A percentile compares a stretch with the other conserved stretches of the same genome.
Conservation (phyloP, 1,140 invertebrate genomes). For the Trinorchestia longiramus region DNA sequence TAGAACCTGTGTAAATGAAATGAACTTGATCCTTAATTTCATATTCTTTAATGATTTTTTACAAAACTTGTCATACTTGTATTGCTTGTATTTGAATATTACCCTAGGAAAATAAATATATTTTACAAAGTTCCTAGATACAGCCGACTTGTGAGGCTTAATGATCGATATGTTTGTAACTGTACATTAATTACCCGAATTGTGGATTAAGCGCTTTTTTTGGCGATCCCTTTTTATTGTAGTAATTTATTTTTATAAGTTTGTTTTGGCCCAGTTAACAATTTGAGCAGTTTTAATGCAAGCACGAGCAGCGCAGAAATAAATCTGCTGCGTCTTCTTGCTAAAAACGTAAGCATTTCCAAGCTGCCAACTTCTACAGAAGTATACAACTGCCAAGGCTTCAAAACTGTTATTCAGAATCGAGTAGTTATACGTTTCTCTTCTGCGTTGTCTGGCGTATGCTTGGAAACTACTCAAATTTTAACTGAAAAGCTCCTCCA, state of each 20-base stretch:
- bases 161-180: neutral
- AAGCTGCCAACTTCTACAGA: neutral
- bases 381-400: neutral
- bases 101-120: too few relatives aligned
- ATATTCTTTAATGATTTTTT: too few relatives aligned
- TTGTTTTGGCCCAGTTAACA: neutral
- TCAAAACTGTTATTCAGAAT: too few relatives aligned
- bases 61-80: too few relatives aligned
- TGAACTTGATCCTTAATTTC: too few relatives aligned
- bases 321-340: neutral
- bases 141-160: neutral
- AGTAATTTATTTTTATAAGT: neutral
- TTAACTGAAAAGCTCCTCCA: neutral
- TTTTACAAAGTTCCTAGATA: neutral
- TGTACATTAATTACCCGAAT: neutral
- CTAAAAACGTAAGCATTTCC: neutral
- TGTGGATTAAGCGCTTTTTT: neutral
- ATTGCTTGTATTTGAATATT: too few relatives aligned
- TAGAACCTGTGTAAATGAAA: too few relatives aligned
- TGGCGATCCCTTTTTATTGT: neutral
- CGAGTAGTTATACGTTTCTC: too few relatives aligned
- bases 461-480: too few relatives aligned
- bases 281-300: neutral
- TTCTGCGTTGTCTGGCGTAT: too few relatives aligned
- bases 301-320: neutral